Evolutionary conservation across 1,140 invertebrate genomes (phyloP).

Genomic region (Drosophila paulistorum): DNA sequence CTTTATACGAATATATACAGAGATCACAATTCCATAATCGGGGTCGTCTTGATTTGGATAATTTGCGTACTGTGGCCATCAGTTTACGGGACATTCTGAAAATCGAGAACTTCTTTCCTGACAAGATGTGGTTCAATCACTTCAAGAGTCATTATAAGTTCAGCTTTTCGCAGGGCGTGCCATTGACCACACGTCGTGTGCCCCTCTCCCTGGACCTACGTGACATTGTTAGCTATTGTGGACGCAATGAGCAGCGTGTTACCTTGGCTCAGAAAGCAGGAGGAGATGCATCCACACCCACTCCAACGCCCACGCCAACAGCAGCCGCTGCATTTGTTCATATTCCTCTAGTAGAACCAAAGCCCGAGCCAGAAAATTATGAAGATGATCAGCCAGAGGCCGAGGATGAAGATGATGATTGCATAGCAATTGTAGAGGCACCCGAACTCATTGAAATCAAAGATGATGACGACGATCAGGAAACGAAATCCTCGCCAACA

Average conservation of each 20-base stretch:
- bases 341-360: constrained; percentile 15
- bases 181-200: constrained; percentile 38
- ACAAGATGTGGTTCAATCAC: constrained; percentile 66
- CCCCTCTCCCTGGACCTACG: constrained; percentile 66
- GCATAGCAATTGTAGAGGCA: constrained; percentile 55
- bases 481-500: not conserved
- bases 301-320: constrained; percentile 33
- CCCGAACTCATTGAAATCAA: constrained; percentile 68
- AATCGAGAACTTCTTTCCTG: constrained; percentile 75
- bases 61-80: constrained; percentile 59
- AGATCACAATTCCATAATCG: constrained; percentile 66
- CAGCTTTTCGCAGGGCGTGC: constrained; percentile 59
- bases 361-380: not conserved
- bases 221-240: constrained; percentile 76
- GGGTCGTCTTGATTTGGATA: constrained; percentile 53
- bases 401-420: constrained; percentile 32
- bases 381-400: not conserved
- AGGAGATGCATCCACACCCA: not conserved
- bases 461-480: constrained; percentile 53
- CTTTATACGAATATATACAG: constrained; percentile 68
- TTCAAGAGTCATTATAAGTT: constrained; percentile 69
- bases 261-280: constrained; percentile 38
- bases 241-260: constrained; percentile 47
- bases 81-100: constrained; percentile 70
- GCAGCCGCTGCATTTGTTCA: not conserved